These are phyloP conservation scores for Agrypnia vestita DNA, from an alignment of 1,140 invertebrate genomes.

Conservation along the genomic window DNA sequence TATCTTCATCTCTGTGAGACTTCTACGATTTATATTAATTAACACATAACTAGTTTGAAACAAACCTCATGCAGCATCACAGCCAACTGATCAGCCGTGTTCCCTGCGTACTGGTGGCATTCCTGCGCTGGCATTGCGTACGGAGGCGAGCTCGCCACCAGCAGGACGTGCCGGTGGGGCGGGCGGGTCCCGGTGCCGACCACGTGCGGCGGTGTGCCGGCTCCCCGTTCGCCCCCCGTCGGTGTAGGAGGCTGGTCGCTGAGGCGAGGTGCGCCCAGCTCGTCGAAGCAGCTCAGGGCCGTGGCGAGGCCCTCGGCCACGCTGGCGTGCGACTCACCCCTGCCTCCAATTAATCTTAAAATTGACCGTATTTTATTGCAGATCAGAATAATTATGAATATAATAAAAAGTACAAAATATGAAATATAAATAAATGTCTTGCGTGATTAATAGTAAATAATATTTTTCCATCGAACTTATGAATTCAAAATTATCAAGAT, in stretches of 20 bases:
- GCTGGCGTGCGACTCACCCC: slow-evolving; percentile 90
- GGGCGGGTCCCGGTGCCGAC: slow-evolving; percentile 48
- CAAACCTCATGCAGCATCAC: slow-evolving; percentile 63
- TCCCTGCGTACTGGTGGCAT: slow-evolving; percentile 80
- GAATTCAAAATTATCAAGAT: too few relatives aligned
- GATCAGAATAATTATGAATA: too few relatives aligned
- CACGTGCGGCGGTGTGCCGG: slow-evolving; percentile 57
- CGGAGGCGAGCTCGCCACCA: slow-evolving; percentile 94
- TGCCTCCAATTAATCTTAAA: slow-evolving; percentile 88
- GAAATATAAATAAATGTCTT: too few relatives aligned
- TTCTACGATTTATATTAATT: too few relatives aligned
- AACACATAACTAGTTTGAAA: neutral
- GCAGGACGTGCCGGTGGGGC: slow-evolving; percentile 82
- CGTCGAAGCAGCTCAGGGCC: slow-evolving; percentile 90
- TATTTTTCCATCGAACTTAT: too few relatives aligned
- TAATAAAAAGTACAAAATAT: too few relatives aligned
- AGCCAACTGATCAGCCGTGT: slow-evolving; percentile 69
- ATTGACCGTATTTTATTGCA: slow-evolving; percentile 3
- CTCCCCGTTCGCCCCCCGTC: neutral
- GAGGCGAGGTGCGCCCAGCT: slow-evolving; percentile 81
- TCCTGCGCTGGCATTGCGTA: slow-evolving; percentile 90
- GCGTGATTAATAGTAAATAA: too few relatives aligned
- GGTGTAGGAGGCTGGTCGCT: neutral
- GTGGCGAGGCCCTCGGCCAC: slow-evolving; percentile 93
- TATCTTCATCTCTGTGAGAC: too few relatives aligned